Conservation (phyloP, 2,888 invertebrate genomes). For the Desoria tigrina region DNA sequence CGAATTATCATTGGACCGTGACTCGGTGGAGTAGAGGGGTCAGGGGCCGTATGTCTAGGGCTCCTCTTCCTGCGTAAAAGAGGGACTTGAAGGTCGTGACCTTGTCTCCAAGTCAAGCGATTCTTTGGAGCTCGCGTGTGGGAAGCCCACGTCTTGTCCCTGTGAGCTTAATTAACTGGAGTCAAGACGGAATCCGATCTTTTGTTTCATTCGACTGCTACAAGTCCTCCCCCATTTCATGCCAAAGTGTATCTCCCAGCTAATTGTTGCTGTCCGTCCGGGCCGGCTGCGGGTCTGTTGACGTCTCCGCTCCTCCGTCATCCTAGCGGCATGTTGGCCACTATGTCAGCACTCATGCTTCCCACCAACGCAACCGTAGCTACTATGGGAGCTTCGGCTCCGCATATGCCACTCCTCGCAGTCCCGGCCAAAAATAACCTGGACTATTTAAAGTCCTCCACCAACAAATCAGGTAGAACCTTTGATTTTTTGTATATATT, state of each 20-base stretch:
- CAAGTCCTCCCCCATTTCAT: constrained; percentile 52
- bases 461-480: constrained; percentile 43
- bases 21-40: too few relatives aligned
- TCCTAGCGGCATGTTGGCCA: constrained; percentile 53
- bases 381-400: constrained; percentile 45
- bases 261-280: constrained; percentile 54
- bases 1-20: too few relatives aligned
- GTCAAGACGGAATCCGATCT: constrained; percentile 53
- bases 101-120: too few relatives aligned
- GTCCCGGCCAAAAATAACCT: constrained; percentile 40
- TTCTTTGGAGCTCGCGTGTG: background rate
- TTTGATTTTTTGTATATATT: too few relatives aligned
- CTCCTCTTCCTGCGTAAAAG: too few relatives aligned
- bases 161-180: constrained; percentile 4
- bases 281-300: constrained; percentile 53
- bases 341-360: constrained; percentile 54
- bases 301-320: constrained; percentile 53
- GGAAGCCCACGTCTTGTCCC: background rate
- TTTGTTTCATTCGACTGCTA: constrained; percentile 42
- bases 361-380: constrained; percentile 52
- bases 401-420: constrained; percentile 49
- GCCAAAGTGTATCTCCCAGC: constrained; percentile 54
- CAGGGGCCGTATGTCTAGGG: too few relatives aligned
- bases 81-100: too few relatives aligned
- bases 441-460: constrained; percentile 29